These are phyloP conservation scores for Phlogophora meticulosa DNA, from an alignment of 2,888 invertebrate species.

Conservation along the genomic window DNA sequence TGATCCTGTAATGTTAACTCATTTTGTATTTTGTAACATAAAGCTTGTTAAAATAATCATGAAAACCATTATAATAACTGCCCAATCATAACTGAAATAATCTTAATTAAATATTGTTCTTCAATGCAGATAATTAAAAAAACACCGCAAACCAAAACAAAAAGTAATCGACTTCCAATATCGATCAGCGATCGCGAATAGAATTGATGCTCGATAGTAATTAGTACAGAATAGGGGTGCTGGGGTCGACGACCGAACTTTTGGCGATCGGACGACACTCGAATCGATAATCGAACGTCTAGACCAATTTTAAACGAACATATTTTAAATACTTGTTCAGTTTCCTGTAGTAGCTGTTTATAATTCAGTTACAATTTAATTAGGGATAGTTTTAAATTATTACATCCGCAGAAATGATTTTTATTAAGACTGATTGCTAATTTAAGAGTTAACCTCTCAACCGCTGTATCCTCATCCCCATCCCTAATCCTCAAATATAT, in stretches of 20 bases:
- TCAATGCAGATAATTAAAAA: not conserved
- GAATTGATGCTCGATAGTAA: constrained; percentile 45
- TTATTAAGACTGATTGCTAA: constrained; percentile 13
- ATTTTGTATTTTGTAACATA: not conserved
- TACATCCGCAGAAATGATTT: constrained; percentile 2
- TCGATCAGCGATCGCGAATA: constrained; percentile 32
- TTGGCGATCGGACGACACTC: constrained; percentile 66
- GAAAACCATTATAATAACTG: too few relatives aligned
- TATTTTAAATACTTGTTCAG: constrained; percentile 46
- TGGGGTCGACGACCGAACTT: constrained; percentile 76
- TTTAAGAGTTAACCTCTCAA: not conserved
- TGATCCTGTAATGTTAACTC: not conserved
- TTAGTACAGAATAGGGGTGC: constrained; percentile 78
- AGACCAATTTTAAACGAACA: constrained; percentile 64
- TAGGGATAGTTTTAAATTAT: constrained; percentile 18
- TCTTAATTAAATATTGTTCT: too few relatives aligned
- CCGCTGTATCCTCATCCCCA: too few relatives aligned
- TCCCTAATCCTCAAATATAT: too few relatives aligned
- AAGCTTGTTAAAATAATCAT: too few relatives aligned
- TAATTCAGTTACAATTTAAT: constrained; percentile 21
- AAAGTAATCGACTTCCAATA: constrained; percentile 21
- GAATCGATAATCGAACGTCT: constrained; percentile 68
- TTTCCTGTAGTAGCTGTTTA: constrained; percentile 22
- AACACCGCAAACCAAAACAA: not conserved
- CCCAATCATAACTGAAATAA: too few relatives aligned